Conservation (phyloP, 64 coral and sea anemone genomes). For the Astreopora myriophthalma region DNA sequence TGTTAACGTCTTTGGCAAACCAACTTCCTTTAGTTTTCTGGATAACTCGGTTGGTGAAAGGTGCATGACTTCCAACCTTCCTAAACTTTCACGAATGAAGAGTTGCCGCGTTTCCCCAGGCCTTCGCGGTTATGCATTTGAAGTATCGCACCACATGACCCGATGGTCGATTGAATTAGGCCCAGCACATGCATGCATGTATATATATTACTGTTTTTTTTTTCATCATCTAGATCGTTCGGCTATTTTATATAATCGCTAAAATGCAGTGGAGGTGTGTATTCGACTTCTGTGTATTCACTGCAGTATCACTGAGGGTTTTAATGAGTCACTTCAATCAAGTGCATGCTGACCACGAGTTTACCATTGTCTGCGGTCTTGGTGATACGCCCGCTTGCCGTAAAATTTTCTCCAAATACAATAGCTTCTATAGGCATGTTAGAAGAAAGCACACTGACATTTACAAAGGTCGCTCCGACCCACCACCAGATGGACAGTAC, state of each 20-base stretch:
- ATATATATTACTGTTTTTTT: too few species aligned
- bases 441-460: conserved; percentile 1
- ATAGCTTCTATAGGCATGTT: conserved; percentile 2
- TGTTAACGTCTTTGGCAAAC: background rate
- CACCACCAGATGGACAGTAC: background rate
- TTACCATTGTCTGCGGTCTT: background rate
- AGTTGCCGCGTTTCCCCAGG: too few species aligned
- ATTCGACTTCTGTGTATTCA: background rate
- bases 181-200: too few species aligned
- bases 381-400: background rate
- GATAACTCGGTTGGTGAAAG: background rate
- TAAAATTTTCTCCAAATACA: background rate
- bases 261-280: background rate
- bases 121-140: too few species aligned
- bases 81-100: too few species aligned
- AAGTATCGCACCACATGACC: too few species aligned
- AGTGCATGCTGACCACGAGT: background rate
- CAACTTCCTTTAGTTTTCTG: background rate
- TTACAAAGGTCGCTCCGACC: background rate
- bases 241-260: too few species aligned
- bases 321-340: background rate
- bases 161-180: too few species aligned
- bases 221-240: too few species aligned
- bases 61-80: background rate
- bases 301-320: background rate